Conservation (phyloP, 2,113 vertebrate genomes). For the Anhinga anhinga region DNA sequence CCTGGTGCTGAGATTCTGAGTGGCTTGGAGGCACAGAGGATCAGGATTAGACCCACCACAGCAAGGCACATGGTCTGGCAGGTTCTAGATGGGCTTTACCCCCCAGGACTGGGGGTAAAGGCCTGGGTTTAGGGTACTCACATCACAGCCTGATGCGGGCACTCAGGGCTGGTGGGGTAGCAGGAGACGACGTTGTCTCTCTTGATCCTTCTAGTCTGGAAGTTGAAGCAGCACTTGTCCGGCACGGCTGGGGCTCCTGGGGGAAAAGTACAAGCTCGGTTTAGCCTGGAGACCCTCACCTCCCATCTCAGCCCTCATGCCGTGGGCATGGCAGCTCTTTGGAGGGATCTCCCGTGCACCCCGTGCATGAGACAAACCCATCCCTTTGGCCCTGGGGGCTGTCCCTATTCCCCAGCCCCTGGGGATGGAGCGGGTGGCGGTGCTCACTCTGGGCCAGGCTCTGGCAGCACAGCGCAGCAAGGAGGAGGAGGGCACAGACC, state of each 20-base stretch:
- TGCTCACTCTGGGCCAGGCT: constrained; percentile 29
- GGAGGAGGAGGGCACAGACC: not conserved
- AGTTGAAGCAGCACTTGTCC: constrained; percentile 49
- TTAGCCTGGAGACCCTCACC: not conserved
- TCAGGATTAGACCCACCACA: not conserved
- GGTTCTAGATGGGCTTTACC: not conserved
- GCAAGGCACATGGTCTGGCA: fast-evolving
- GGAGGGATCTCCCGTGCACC: too few relatives aligned
- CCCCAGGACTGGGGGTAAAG: not conserved
- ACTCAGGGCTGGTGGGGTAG: constrained; percentile 52
- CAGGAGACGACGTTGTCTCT: constrained; percentile 26
- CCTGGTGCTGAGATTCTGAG: fast-evolving
- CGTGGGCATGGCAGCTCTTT: fast-evolving
- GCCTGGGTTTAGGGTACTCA: not conserved
- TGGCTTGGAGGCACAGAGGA: not conserved
- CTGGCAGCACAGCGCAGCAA: not conserved
- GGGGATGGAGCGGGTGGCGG: fast-evolving
- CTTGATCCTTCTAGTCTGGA: constrained; percentile 28
- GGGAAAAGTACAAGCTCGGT: not conserved
- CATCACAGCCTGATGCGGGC: constrained; percentile 44
- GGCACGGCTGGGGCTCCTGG: constrained; percentile 35
- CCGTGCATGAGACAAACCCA: fast-evolving
- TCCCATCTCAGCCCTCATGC: not conserved
- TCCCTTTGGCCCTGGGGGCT: not conserved
- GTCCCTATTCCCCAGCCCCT: fast-evolving